phyloP scores from a whole-genome alignment of 2,888 invertebrate genomes.

The Platycnemis pennipes region DNA sequence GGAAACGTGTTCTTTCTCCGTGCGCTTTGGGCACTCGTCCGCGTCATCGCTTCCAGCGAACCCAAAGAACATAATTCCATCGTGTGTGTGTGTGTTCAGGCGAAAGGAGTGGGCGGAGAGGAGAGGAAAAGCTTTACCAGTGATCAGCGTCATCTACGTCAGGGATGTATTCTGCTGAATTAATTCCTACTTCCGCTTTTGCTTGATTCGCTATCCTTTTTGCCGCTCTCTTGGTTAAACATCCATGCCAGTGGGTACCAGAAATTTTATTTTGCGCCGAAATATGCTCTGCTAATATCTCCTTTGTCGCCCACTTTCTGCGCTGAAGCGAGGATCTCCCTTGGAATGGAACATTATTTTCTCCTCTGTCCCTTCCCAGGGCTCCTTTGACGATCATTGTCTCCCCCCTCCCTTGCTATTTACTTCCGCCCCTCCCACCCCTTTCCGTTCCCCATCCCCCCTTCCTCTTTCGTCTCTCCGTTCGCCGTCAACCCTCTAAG shows the following conservation, averaged over 20 bases:
- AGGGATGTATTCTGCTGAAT: not conserved
- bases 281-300: not conserved
- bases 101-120: not conserved
- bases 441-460: not conserved
- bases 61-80: not conserved
- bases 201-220: not conserved
- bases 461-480: not conserved
- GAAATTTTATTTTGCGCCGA: not conserved
- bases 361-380: no score
- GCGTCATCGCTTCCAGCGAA: not conserved
- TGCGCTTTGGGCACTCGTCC: not conserved
- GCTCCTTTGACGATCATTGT: not conserved
- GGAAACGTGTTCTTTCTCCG: not conserved
- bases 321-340: not conserved
- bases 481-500: not conserved
- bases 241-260: not conserved
- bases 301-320: not conserved
- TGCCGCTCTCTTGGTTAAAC: not conserved
- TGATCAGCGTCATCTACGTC: not conserved
- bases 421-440: not conserved
- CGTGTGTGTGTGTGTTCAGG: not conserved
- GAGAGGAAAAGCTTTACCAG: not conserved
- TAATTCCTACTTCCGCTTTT: not conserved
- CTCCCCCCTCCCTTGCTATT: not conserved
- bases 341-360: not conserved